phyloP scores from a whole-genome alignment of 2,797 vertebrate genomes.

The Eupleurogrammus muticus region DNA sequence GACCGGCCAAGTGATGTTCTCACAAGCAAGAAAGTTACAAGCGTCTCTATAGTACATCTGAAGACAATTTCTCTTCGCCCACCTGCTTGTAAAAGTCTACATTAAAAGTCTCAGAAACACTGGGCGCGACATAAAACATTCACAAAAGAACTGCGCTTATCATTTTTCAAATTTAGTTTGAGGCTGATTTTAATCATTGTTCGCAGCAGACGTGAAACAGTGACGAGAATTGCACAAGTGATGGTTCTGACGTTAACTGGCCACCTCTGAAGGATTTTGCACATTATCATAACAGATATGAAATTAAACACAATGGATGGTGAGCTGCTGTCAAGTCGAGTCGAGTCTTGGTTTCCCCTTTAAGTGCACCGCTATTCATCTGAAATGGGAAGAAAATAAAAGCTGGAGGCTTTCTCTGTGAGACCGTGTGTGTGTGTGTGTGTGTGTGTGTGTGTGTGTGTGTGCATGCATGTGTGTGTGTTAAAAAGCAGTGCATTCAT shows the following conservation, averaged over 20 bases:
- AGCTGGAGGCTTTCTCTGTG: conserved; percentile 6
- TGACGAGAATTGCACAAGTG: background rate
- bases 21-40: conserved; percentile 29
- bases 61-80: conserved; percentile 8
- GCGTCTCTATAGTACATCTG: conserved; percentile 16
- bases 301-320: conserved; percentile 41
- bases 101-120: conserved; percentile 13
- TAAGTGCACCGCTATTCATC: conserved; percentile 40
- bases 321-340: conserved; percentile 36
- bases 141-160: conserved; percentile 10
- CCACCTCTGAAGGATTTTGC: conserved; percentile 12
- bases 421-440: background rate
- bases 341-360: conserved; percentile 34
- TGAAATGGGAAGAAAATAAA: conserved; percentile 13
- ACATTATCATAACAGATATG: conserved; percentile 28
- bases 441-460: background rate
- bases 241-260: conserved; percentile 32
- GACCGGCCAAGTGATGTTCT: conserved; percentile 34
- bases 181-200: conserved; percentile 20
- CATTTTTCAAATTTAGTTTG: conserved; percentile 7
- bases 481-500: conserved; percentile 12
- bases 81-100: conserved; percentile 20
- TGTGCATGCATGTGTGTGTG: conserved; percentile 1
- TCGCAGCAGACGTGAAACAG: conserved; percentile 30
- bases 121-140: conserved; percentile 6